These are phyloP conservation scores for Tachysurus vachellii DNA, from an alignment of 2,113 vertebrate species.

Conservation along the genomic window DNA sequence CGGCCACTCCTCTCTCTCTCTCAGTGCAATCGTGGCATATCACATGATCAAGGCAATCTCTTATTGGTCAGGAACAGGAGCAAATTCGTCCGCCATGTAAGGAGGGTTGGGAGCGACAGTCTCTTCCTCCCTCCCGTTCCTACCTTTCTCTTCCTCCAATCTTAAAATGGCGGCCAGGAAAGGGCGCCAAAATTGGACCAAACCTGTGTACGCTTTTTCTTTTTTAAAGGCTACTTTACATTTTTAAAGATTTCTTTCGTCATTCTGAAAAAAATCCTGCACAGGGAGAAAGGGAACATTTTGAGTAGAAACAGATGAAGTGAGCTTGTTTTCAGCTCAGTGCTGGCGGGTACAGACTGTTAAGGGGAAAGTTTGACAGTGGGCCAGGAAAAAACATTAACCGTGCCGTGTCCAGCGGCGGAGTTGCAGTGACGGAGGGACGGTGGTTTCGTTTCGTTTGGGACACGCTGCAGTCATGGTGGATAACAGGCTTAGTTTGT, in stretches of 20 bases:
- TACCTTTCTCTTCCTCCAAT: constrained; percentile 65
- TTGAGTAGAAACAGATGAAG: constrained; percentile 90
- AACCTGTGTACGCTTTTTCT: constrained; percentile 60
- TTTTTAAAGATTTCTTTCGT: constrained; percentile 34
- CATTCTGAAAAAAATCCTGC: not conserved
- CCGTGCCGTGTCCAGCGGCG: constrained; percentile 79
- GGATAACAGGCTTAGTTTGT: constrained; percentile 46
- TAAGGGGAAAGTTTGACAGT: constrained; percentile 80
- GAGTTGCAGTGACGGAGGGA: constrained; percentile 45
- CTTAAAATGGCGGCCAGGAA: constrained; percentile 86
- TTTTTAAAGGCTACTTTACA: constrained; percentile 37
- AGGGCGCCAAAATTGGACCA: constrained; percentile 64
- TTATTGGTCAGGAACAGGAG: constrained; percentile 80
- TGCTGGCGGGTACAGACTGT: constrained; percentile 76
- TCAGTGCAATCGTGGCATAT: constrained; percentile 82
- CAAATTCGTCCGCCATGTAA: constrained; percentile 88
- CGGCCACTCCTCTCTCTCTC: constrained; percentile 48
- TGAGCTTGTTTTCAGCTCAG: constrained; percentile 79
- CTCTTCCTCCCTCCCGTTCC: constrained; percentile 61
- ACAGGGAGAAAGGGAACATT: constrained; percentile 56
- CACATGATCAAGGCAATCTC: constrained; percentile 77
- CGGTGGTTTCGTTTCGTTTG: constrained; percentile 49
- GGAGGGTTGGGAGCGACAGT: constrained; percentile 78
- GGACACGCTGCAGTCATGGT: constrained; percentile 25
- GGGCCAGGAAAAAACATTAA: constrained; percentile 90